These are phyloP conservation scores for Lates japonicus DNA, from an alignment of 2,797 vertebrate species.

Conservation along the genomic window DNA sequence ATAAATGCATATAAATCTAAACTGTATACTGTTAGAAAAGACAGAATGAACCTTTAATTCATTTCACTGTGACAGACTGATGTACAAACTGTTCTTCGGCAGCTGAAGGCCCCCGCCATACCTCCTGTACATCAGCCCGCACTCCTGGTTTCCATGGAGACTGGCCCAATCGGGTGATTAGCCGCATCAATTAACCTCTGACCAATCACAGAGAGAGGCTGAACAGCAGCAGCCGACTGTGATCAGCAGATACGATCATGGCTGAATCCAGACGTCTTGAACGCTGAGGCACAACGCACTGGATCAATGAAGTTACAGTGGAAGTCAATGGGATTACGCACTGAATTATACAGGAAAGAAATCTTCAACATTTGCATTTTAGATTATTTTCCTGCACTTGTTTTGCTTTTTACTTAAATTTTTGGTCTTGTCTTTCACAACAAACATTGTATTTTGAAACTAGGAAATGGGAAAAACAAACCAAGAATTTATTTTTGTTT, in stretches of 20 bases:
- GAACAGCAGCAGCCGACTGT: constrained; percentile 49
- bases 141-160: constrained; percentile 74
- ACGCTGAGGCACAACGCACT: not conserved
- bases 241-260: constrained; percentile 49
- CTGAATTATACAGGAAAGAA: not conserved
- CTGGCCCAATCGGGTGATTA: constrained; percentile 72
- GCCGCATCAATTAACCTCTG: constrained; percentile 74
- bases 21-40: not conserved
- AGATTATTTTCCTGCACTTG: constrained; percentile 20
- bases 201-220: constrained; percentile 59
- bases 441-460: not conserved
- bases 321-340: not conserved
- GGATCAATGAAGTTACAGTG: not conserved
- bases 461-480: not conserved
- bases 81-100: constrained; percentile 15
- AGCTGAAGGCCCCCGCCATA: constrained; percentile 28
- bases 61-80: constrained; percentile 2
- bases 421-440: not conserved
- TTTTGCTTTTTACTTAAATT: not conserved
- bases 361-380: not conserved
- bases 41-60: constrained; percentile 1
- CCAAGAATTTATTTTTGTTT: not conserved
- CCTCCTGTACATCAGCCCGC: constrained; percentile 40
- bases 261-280: constrained; percentile 27
- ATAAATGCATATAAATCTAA: not conserved